phyloP scores from a whole-genome alignment of 2,113 vertebrate species.

The Globicephala melas region DNA sequence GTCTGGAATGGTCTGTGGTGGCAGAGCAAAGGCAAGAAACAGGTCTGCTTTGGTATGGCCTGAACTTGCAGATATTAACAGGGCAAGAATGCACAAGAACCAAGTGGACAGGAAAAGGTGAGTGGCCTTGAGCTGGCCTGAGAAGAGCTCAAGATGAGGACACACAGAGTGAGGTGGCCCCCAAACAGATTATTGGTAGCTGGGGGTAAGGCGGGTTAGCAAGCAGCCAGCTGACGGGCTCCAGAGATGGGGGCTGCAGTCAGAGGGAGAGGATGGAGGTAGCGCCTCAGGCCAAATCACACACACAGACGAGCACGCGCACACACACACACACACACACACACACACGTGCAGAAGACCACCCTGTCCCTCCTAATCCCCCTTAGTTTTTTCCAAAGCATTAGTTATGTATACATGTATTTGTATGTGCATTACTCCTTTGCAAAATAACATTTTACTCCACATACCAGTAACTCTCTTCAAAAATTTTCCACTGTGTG shows the following conservation, averaged over 20 bases:
- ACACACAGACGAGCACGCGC: no score
- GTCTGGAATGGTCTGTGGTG: not conserved
- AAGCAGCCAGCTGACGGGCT: not conserved
- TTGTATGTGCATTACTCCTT: not conserved
- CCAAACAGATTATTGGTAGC: not conserved
- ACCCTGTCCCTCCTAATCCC: not conserved
- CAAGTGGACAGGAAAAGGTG: not conserved
- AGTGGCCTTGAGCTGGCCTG: not conserved
- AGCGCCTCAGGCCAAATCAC: no score
- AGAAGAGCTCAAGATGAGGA: not conserved
- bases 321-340: rapidly evolving
- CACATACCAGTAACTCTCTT: not conserved
- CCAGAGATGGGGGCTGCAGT: not conserved
- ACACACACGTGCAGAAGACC: not conserved
- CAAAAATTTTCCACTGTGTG: not conserved
- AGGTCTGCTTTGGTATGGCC: not conserved
- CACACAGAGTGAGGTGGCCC: not conserved
- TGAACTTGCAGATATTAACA: not conserved
- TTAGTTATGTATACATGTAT: not conserved
- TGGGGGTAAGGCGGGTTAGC: not conserved
- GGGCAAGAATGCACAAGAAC: not conserved
- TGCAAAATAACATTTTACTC: not conserved
- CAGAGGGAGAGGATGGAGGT: not conserved
- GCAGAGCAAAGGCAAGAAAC: not conserved
- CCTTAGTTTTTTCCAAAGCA: not conserved